A percentile compares a stretch with the other conserved stretches of the same genome.
phyloP scores from a whole-genome alignment of 2,888 invertebrate genomes.

The Reticulitermes lucifugus region DNA sequence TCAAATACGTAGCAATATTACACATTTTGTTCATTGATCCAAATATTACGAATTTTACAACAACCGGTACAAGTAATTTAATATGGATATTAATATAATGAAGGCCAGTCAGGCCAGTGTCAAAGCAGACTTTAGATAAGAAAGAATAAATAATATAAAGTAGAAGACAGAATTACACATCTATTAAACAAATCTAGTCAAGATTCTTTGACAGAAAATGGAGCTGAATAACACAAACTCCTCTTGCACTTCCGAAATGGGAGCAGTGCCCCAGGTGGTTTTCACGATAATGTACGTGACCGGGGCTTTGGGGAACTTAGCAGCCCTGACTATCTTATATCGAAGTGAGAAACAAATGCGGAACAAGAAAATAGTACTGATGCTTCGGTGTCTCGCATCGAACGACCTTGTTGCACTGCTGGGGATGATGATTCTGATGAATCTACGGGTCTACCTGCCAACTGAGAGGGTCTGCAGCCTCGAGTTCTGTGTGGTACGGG shows the following conservation, averaged over 20 bases:
- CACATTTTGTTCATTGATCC: no score
- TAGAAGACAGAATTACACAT: no score
- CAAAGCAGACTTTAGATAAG: no score
- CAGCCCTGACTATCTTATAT: conserved; percentile 80
- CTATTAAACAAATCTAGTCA: no score
- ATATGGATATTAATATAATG: no score
- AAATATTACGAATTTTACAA: no score
- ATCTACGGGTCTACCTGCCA: conserved; percentile 67
- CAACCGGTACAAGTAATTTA: no score
- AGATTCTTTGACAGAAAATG: no score
- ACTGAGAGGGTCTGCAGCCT: conserved; percentile 54
- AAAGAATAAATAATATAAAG: no score
- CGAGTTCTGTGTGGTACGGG: conserved; percentile 71
- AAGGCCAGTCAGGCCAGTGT: no score
- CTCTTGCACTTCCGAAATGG: background rate
- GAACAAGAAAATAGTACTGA: conserved; percentile 83
- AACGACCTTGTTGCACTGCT: conserved; percentile 84
- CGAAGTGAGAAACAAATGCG: conserved; percentile 71
- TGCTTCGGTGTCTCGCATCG: conserved; percentile 80
- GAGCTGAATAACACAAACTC: background rate
- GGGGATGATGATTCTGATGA: conserved; percentile 80
- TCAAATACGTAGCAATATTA: no score
- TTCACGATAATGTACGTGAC: conserved; percentile 71
- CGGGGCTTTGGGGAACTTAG: conserved; percentile 80
- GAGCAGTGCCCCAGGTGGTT: conserved; percentile 58